Conservation (phyloP, 2,113 vertebrate species). For the Macquaria ambigua region DNA sequence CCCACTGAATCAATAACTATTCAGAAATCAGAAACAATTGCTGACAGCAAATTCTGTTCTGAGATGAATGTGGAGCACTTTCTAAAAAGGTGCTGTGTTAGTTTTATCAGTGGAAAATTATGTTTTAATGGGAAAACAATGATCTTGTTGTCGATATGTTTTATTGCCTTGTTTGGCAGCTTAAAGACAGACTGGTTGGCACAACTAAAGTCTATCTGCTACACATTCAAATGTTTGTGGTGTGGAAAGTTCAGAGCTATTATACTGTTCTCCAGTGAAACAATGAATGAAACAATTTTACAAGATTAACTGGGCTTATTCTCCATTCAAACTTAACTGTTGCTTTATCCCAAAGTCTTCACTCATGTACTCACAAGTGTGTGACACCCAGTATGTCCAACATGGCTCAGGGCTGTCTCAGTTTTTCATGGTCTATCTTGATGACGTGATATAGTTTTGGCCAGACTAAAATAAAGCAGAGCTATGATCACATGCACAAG, state of each 20-base stretch:
- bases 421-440: neutral
- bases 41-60: neutral
- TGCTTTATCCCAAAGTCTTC: neutral
- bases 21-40: neutral
- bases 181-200: neutral
- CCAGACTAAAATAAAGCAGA: neutral
- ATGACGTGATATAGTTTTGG: neutral
- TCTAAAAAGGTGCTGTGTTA: neutral
- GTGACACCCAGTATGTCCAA: neutral
- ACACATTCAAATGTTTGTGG: neutral
- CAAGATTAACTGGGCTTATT: neutral
- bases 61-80: constrained; percentile 9
- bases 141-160: neutral
- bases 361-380: neutral
- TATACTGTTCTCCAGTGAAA: neutral
- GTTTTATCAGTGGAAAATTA: neutral
- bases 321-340: neutral
- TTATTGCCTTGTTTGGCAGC: neutral
- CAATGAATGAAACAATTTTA: neutral
- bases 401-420: neutral
- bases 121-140: neutral
- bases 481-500: neutral
- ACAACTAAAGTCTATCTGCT: neutral
- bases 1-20: constrained; percentile 1
- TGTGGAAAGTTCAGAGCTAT: neutral